A percentile compares a stretch with the other conserved stretches of the same genome.
These are phyloP conservation scores for Pseudobourletiella spinata DNA, from an alignment of 1,140 invertebrate genomes.

Conservation along the genomic window DNA sequence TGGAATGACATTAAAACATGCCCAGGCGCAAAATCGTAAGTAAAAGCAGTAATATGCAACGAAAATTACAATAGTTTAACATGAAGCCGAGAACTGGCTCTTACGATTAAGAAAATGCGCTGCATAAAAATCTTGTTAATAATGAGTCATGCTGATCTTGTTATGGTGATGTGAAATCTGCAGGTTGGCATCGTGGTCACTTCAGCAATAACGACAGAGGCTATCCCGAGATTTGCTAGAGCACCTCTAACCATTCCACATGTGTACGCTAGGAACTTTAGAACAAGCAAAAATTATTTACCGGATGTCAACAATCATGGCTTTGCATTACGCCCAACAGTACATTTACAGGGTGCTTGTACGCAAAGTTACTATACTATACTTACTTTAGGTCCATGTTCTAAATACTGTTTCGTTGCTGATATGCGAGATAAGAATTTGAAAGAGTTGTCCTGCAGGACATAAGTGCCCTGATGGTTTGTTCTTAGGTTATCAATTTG, in stretches of 20 bases:
- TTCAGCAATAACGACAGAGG: conserved; percentile 89
- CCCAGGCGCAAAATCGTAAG: no score
- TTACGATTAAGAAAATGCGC: no score
- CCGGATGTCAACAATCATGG: no score
- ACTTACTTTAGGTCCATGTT: conserved; percentile 70
- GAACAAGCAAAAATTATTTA: not conserved
- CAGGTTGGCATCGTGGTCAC: conserved; percentile 82
- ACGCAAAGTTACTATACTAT: no score
- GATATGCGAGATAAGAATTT: conserved; percentile 81
- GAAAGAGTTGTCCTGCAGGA: conserved; percentile 94
- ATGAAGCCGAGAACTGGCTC: no score
- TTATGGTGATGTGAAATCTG: conserved; percentile 72
- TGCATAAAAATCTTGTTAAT: no score
- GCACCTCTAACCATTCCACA: conserved; percentile 92
- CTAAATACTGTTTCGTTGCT: conserved; percentile 80
- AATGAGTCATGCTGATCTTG: not conserved
- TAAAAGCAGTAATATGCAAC: no score
- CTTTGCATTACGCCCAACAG: no score
- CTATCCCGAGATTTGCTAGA: conserved; percentile 86
- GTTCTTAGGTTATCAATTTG: conserved; percentile 98
- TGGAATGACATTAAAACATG: no score
- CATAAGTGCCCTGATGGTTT: conserved; percentile 97
- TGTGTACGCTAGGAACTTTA: conserved; percentile 84
- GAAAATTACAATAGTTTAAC: no score
- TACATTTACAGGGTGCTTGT: no score